Evolutionary conservation across 2,113 vertebrate species (phyloP), one percentile per base, ranked within the genome.

Genomic region (Protobothrops mucrosquamatus): DNA sequence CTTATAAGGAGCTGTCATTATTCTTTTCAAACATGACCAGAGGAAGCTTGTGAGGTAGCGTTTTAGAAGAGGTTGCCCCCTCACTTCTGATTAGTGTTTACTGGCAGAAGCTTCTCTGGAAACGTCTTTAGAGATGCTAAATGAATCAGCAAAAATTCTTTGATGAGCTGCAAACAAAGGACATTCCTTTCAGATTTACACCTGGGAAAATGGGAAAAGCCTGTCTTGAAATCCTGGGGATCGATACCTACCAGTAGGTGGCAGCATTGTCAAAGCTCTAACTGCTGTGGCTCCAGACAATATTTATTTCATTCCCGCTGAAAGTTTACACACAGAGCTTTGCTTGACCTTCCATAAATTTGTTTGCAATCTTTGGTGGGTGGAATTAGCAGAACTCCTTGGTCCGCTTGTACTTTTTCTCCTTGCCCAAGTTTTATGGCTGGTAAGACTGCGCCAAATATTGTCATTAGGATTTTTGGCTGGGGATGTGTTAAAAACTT

Each of bases 211-310:
- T 15, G 88, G 0, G 0, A 39, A 22, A 34, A 18, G 18, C 34
- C 6, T 0, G 20, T 2, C 14, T 0, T 52, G 51, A 18, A 20
- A 3, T 0, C 34, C 8, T 0, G 18, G 0, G 1, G 43, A 22
- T 1, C 9, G 1, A 0, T 11, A 91, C 43, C 0, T 86, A 94
- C 95, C 98, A 97, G 98, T 96, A 98, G 98, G 97, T 98, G 98
- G 98, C 98, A 98, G 98, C 97, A 98, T 98, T 97, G 97, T 89
- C 98, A 95, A 96, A 96, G 97, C 46, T 93, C 95, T 94, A 95
- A 89, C 93, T 59, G 92, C 89, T 39, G 81, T 0, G 48, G 56
- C 91, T 0, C 3, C 24, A 26, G 91, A 52, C 94, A 90, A 95
- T 95, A 89, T 94, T 94, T n/a, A 7, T 89, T 24, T 6, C 93